phyloP scores from a whole-genome alignment of 2,888 invertebrate genomes.

The Molorchus minor region DNA sequence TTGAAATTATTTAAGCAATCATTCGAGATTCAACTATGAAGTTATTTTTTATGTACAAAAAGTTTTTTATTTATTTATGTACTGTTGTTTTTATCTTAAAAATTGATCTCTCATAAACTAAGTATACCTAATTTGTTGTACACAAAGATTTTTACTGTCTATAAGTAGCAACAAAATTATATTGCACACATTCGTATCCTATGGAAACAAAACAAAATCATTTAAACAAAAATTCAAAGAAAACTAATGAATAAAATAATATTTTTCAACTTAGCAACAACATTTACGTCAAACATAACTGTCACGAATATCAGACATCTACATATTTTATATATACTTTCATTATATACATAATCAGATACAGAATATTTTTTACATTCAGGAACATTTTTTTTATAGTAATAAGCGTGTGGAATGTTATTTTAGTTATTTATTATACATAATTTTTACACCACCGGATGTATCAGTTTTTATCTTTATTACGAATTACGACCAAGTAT shows the following conservation, averaged over 20 bases:
- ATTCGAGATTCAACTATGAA: constrained; percentile 34
- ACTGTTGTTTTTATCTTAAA: no score
- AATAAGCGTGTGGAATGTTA: constrained; percentile 58
- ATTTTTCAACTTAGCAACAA: constrained; percentile 43
- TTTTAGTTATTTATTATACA: constrained; percentile 30
- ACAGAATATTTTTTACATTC: constrained; percentile 54
- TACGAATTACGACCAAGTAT: constrained; percentile 1
- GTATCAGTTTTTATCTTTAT: neutral
- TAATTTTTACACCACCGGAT: constrained; percentile 15
- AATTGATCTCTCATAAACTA: no score
- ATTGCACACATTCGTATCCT: constrained; percentile 33
- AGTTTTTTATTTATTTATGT: constrained; percentile 17
- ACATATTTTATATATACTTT: constrained; percentile 43
- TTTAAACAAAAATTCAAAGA: constrained; percentile 32
- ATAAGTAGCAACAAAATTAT: constrained; percentile 20
- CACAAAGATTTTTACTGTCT: constrained; percentile 26
- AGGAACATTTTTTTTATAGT: constrained; percentile 58
- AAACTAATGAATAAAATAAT: constrained; percentile 32
- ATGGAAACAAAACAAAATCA: constrained; percentile 1
- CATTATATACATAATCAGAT: constrained; percentile 49
- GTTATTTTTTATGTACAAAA: constrained; percentile 36
- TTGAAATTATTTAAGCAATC: constrained; percentile 23
- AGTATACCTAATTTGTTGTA: constrained; percentile 34
- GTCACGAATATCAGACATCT: constrained; percentile 45
- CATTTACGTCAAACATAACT: constrained; percentile 51